Percentiles rank a stretch among this genome's conserved stretches.
These are phyloP conservation scores for Lutjanus erythropterus DNA, from an alignment of 2,113 vertebrate genomes.

Conservation along the genomic window DNA sequence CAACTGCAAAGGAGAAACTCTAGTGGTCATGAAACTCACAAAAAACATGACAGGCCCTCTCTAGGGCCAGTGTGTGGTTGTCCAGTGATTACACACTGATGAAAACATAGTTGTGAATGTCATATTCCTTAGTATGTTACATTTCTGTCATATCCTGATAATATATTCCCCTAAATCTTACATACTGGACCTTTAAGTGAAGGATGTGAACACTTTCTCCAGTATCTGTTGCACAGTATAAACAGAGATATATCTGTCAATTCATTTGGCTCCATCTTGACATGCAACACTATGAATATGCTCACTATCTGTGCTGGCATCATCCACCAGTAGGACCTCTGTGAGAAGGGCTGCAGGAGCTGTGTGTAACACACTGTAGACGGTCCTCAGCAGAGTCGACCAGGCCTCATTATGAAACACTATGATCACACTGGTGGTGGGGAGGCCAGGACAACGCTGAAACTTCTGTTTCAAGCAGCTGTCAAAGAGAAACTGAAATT, in stretches of 20 bases:
- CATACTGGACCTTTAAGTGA: no score
- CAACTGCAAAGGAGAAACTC: no score
- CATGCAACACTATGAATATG: constrained; percentile 27
- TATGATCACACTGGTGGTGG: constrained; percentile 87
- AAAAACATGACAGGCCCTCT: no score
- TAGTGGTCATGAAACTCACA: no score
- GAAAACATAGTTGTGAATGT: no score
- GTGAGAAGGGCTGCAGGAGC: constrained; percentile 86
- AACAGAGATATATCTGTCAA: not conserved
- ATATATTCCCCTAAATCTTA: no score
- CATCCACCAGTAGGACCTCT: constrained; percentile 90
- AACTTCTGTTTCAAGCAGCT: constrained; percentile 89
- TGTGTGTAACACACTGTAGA: constrained; percentile 87
- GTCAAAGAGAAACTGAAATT: constrained; percentile 24
- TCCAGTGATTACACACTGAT: no score
- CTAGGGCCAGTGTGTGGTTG: no score
- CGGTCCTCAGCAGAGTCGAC: constrained; percentile 71
- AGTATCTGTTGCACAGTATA: constrained; percentile 74
- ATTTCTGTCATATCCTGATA: no score
- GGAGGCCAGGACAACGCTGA: constrained; percentile 85
- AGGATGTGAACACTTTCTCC: no score
- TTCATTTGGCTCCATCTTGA: constrained; percentile 1
- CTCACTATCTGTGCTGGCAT: constrained; percentile 86
- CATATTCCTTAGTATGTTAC: no score
- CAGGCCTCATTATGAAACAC: constrained; percentile 88